Conservation (phyloP, 2,113 vertebrate species). For the Tiliqua scincoides region DNA sequence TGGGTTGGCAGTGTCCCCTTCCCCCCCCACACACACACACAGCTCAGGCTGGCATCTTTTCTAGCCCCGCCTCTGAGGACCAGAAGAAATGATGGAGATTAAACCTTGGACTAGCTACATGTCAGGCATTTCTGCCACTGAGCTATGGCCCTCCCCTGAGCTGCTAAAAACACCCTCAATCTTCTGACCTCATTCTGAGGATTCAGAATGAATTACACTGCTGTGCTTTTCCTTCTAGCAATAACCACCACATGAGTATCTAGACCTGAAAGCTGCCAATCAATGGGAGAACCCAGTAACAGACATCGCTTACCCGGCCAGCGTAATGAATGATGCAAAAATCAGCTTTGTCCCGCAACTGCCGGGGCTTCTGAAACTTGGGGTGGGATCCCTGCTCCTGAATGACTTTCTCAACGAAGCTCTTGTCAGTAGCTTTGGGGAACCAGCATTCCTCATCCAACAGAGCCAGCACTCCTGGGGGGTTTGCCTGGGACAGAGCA, state of each 20-base stretch:
- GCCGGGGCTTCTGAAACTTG: constrained; percentile 87
- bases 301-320: constrained; percentile 82
- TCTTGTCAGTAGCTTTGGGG: constrained; percentile 89
- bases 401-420: constrained; percentile 89
- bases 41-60: too few species aligned
- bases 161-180: background rate
- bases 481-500: constrained; percentile 74
- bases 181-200: background rate
- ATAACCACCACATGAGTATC: too few species aligned
- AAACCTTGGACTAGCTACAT: background rate
- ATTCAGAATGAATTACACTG: too few species aligned
- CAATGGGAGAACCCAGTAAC: too few species aligned
- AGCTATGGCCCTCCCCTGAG: background rate
- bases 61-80: too few species aligned
- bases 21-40: too few species aligned
- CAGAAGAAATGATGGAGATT: background rate
- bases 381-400: constrained; percentile 86
- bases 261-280: background rate
- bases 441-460: constrained; percentile 95
- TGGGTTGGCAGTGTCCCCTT: background rate
- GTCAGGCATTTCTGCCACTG: background rate
- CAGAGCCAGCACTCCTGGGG: constrained; percentile 88
- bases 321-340: constrained; percentile 92
- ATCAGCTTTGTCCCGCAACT: constrained; percentile 86
- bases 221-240: background rate